These are phyloP conservation scores for Andrena camellia DNA, from an alignment of 2,888 invertebrate genomes.

Conservation along the genomic window DNA sequence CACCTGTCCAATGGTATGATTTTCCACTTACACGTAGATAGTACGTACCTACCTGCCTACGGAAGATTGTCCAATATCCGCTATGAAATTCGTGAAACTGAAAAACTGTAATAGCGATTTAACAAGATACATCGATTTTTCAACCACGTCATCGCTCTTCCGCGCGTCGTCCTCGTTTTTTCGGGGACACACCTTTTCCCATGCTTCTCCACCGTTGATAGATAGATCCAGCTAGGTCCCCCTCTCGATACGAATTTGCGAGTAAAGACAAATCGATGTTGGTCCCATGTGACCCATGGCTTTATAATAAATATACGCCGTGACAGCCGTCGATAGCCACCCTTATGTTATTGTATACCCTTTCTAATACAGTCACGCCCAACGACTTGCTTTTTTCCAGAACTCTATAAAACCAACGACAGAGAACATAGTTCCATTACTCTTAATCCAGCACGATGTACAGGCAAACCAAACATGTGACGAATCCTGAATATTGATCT, in stretches of 20 bases:
- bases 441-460: too few relatives aligned
- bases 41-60: background rate
- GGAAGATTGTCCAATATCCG: background rate
- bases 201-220: constrained; percentile 67
- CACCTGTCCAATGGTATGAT: too few relatives aligned
- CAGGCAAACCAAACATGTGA: too few relatives aligned
- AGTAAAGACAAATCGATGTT: constrained; percentile 76
- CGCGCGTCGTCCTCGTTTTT: constrained; percentile 18
- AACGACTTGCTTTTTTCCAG: background rate
- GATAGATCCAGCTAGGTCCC: constrained; percentile 67
- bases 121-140: constrained; percentile 57
- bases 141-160: constrained; percentile 62
- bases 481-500: too few relatives aligned
- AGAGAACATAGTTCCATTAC: background rate
- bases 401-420: background rate
- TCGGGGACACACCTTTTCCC: constrained; percentile 27
- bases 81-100: constrained; percentile 1
- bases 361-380: constrained; percentile 28
- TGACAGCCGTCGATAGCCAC: constrained; percentile 57
- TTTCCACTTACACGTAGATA: too few relatives aligned
- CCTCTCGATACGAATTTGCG: constrained; percentile 65
- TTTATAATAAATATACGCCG: constrained; percentile 73
- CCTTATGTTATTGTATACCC: constrained; percentile 39
- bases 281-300: constrained; percentile 72
- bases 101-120: constrained; percentile 56